phyloP scores from a whole-genome alignment of 2,797 vertebrate genomes.

The Parambassis ranga region DNA sequence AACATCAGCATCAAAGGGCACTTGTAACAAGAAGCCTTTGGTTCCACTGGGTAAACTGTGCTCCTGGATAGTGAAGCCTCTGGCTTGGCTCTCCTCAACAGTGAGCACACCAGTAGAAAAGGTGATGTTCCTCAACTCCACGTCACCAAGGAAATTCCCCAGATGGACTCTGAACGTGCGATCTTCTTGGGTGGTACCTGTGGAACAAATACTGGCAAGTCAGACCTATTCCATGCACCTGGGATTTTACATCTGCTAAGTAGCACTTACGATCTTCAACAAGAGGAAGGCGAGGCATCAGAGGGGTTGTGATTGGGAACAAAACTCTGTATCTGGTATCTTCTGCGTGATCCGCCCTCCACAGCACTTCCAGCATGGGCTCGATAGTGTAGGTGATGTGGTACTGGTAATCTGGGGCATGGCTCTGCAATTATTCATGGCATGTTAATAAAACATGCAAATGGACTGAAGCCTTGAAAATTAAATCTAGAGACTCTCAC shows the following conservation, averaged over 20 bases:
- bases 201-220: not conserved
- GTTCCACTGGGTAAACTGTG: slow-evolving; percentile 59
- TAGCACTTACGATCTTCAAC: slow-evolving; percentile 54
- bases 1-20: slow-evolving; percentile 69
- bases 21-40: slow-evolving; percentile 60
- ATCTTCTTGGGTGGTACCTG: slow-evolving; percentile 65
- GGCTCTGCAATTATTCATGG: slow-evolving; percentile 73
- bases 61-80: slow-evolving; percentile 70
- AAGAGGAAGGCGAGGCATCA: slow-evolving; percentile 49
- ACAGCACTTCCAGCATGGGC: slow-evolving; percentile 80
- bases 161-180: slow-evolving; percentile 65
- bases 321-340: slow-evolving; percentile 79
- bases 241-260: fast-evolving
- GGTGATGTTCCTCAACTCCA: slow-evolving; percentile 77
- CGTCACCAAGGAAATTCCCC: slow-evolving; percentile 75
- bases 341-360: slow-evolving; percentile 58
- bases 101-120: slow-evolving; percentile 65
- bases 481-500: not conserved
- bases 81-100: slow-evolving; percentile 59
- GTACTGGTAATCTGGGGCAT: slow-evolving; percentile 74
- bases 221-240: fast-evolving
- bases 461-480: not conserved
- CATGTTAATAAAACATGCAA: slow-evolving; percentile 43
- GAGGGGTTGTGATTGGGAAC: slow-evolving; percentile 78
- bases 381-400: slow-evolving; percentile 74